A percentile compares a stretch with the other conserved stretches of the same genome.
phyloP scores from a whole-genome alignment of 2,797 vertebrate species.

The Pangasius macronema region DNA sequence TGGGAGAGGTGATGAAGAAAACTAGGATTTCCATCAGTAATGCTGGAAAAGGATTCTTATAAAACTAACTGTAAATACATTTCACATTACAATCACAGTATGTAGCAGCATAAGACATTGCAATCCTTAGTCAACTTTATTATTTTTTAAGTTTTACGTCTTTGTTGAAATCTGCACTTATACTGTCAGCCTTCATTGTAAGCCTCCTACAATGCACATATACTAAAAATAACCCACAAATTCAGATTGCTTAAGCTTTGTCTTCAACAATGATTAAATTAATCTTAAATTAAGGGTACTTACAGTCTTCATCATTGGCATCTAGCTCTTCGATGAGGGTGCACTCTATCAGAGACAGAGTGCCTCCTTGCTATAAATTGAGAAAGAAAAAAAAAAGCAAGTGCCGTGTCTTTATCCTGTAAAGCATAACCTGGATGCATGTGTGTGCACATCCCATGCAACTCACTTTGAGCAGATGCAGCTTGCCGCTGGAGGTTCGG shows the following conservation, averaged over 20 bases:
- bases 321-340: constrained; percentile 91
- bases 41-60: background rate
- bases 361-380: constrained; percentile 85
- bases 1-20: background rate
- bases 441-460: too few species aligned
- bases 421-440: background rate
- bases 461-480: constrained; percentile 92
- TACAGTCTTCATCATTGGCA: constrained; percentile 88
- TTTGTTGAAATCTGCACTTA: background rate
- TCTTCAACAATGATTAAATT: background rate
- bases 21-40: background rate
- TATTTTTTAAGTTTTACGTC: background rate
- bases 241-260: background rate
- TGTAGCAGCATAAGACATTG: background rate
- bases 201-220: background rate
- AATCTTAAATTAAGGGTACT: constrained; percentile 61
- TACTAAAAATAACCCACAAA: background rate
- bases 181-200: background rate
- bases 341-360: constrained; percentile 90
- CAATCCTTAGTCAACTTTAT: background rate
- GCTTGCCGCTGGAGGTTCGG: constrained; percentile 93
- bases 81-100: background rate
- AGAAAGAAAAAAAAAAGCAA: background rate
- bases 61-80: background rate
- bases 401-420: background rate